phyloP scores from a whole-genome alignment of 2,113 vertebrate species.

The Gracilinanus agilis region DNA sequence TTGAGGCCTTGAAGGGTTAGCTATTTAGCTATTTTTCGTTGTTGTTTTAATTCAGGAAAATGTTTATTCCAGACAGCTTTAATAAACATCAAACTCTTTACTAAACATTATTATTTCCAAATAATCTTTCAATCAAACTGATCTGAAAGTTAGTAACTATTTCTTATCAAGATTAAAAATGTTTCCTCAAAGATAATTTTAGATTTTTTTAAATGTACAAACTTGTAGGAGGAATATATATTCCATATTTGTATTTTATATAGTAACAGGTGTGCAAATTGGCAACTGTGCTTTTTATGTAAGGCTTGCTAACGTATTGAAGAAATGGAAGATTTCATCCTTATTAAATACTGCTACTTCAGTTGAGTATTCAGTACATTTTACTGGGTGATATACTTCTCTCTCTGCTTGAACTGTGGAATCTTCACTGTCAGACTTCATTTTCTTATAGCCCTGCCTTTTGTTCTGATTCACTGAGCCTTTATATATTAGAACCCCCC shows the following conservation, averaged over 20 bases:
- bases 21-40: too few relatives aligned
- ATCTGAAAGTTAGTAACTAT: conserved; percentile 43
- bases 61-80: conserved; percentile 66
- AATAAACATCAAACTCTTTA: conserved; percentile 58
- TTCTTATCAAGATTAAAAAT: conserved; percentile 53
- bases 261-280: conserved; percentile 15
- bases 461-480: conserved; percentile 81
- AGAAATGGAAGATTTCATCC: conserved; percentile 97
- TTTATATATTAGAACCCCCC: conserved; percentile 93
- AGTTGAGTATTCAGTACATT: conserved; percentile 93
- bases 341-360: conserved; percentile 97
- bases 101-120: conserved; percentile 44
- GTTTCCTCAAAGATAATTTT: conserved; percentile 42
- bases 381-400: conserved; percentile 94
- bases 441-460: conserved; percentile 84
- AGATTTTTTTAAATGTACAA: conserved; percentile 43
- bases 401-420: conserved; percentile 71
- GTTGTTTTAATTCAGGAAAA: conserved; percentile 49
- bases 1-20: too few relatives aligned
- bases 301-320: conserved; percentile 96
- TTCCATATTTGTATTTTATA: conserved; percentile 29
- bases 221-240: neutral
- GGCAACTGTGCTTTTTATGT: conserved; percentile 82
- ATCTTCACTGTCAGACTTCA: conserved; percentile 68
- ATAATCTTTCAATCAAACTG: conserved; percentile 22